Evolutionary conservation across 2,113 vertebrate species (phyloP).

Genomic region (Xenopus tropicalis): UCB_Xtro_10.0 CM004448.2:81148001-81148500

Average conservation of each 20-base stretch:
- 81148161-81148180: too few species aligned
- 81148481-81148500: constrained; percentile 45
- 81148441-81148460: constrained; percentile 46
- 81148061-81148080: too few species aligned
- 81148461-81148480: constrained; percentile 45
- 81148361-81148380: constrained; percentile 46
- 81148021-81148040: too few species aligned
- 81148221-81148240: constrained; percentile 17
- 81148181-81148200: neutral
- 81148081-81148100: too few species aligned
- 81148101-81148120: too few species aligned
- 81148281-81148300: constrained; percentile 46
- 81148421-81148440: constrained; percentile 45
- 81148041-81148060: too few species aligned
- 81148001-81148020: too few species aligned
- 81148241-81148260: constrained; percentile 15
- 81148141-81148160: too few species aligned
- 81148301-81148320: constrained; percentile 44
- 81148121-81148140: too few species aligned
- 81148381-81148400: constrained; percentile 43
- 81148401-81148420: constrained; percentile 45
- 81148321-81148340: constrained; percentile 39
- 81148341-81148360: constrained; percentile 44
- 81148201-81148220: neutral
- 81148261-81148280: constrained; percentile 27